Base-by-base conservation (phyloP, 2,113 vertebrate genomes). In the Oncorhynchus gorbuscha region DNA sequence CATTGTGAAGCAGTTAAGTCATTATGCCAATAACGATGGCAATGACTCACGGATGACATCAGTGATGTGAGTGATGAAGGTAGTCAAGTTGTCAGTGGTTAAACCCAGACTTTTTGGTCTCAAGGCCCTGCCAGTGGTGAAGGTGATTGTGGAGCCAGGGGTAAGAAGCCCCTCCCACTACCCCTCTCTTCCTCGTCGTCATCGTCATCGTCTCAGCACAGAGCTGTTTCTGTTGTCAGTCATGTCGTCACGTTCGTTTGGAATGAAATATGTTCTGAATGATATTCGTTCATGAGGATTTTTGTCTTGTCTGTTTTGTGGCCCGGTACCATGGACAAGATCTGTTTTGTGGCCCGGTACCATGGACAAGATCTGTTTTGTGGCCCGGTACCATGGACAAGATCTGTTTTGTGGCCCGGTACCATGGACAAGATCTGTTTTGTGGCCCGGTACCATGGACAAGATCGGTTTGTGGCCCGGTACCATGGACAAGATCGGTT, bases 141-240 rank as follows among this genome's bases (percentile, higher is more conserved):
- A 89, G 89, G 90, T 91, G 88, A 88, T 90, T 89, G 90, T 91
- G 88, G 91, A 91, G 70, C 85, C 89, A 76, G 91, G 88, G 91
- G 91, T 91, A 91, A 91, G 91, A 79, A 69, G 71, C 76, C 83
- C 89, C 76, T 71, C 80, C 82, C 79, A 72, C 64, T 79, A 51
- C 69, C 74, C 71, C 3, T 75, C 85, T 69, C 58, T 77, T 24
- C 77, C 9, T 77, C 77, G 75, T 85, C 65, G 55, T 84, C 71
- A 79, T 84, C 67, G 48, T 84, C 72, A 79, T 84, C 67, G 48
- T 84, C 72, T 78, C 77, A 80, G 76, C 79, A 79, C 82, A 64
- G 49, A 32, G 59, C 72, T 81, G 12, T 77, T 59, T 73, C 69
- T 86, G 76, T 85, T 55, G 20, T 82, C 70, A 26, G 20, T 73